Evolutionary conservation across 2,888 invertebrate genomes (phyloP), one percentile per base, ranked within the genome.

Genomic region (Ennomos erosarius): DNA sequence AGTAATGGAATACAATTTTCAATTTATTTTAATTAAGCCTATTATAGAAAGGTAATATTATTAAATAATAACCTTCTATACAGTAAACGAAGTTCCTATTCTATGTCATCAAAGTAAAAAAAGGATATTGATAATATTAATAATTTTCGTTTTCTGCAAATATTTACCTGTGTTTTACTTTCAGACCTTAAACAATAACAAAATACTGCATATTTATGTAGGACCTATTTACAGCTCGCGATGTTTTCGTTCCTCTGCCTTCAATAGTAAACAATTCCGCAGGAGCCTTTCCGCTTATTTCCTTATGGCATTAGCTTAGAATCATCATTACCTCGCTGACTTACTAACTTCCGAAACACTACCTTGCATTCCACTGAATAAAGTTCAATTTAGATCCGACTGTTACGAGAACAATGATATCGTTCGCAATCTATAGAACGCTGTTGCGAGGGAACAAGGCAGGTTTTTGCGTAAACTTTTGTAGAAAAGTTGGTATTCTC

Each of bases 251-350:
- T 59, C 44, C 45, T 53, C 56, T 57, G 61, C 49, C 66, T 65
- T 68, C 69, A 73, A 78, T 76, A 76, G 78, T 76, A 80, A 82
- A 81, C 81, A 79, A 81, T 82, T 81, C 81, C 72, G 71, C 72
- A 79, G 77, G 78, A 78, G 77, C 79, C 79, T 78, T 79, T 82
- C 76, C 75, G 79, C 79, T 80, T 82, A 81, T 82, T 84, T 82
- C 81, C 84, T 82, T 82, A 84, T 84, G 82, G 85, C 88, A 87
- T 88, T 88, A 87, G 84, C 86, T 87, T 85, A 82, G 82, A 85
- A 88, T 86, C 84, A 87, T 84, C 87, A 86, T 85, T 85, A 82
- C 82, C 70, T 71, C 75, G 74, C 74, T 69, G 71, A 76, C 74
- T 67, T 66, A 69, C 67, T 68, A 70, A 74, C 74, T 70, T 65